Conservation (phyloP, 2,888 invertebrate genomes). For the Drosophila seclusa region DNA sequence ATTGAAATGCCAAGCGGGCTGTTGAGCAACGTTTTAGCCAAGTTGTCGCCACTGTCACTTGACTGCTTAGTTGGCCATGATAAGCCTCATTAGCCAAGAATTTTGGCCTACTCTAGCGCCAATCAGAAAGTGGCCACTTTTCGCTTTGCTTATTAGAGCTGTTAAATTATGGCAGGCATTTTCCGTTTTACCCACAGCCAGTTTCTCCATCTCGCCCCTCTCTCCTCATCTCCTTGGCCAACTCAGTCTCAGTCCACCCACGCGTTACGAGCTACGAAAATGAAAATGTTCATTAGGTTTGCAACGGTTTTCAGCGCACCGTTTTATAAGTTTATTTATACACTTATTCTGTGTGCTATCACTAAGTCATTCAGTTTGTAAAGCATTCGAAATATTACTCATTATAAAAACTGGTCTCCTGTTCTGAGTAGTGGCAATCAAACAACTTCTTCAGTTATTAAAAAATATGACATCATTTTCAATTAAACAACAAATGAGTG, state of each 20-base stretch:
- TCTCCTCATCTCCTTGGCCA: not conserved
- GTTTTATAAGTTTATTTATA: slow-evolving; percentile 64
- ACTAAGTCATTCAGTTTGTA: not conserved
- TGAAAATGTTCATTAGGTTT: slow-evolving; percentile 78
- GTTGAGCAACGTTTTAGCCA: slow-evolving; percentile 33
- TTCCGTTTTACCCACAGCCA: slow-evolving; percentile 28
- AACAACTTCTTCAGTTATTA: not conserved
- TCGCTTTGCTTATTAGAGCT: slow-evolving; percentile 72
- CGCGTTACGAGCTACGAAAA: slow-evolving; percentile 59
- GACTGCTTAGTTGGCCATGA: slow-evolving; percentile 27
- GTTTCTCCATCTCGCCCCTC: slow-evolving; percentile 1
- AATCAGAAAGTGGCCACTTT: slow-evolving; percentile 54
- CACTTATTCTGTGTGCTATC: slow-evolving; percentile 1
- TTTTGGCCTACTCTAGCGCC: slow-evolving; percentile 45
- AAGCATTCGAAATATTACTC: not conserved
- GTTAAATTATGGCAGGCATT: slow-evolving; percentile 72
- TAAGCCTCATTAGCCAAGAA: slow-evolving; percentile 69
- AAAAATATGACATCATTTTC: not conserved
- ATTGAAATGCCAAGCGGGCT: slow-evolving; percentile 26
- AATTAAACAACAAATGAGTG: not conserved
- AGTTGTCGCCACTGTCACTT: slow-evolving; percentile 39
- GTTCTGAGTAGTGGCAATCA: not conserved
- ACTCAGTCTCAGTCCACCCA: slow-evolving; percentile 54
- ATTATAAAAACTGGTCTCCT: not conserved
- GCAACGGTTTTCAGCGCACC: slow-evolving; percentile 76